Evolutionary conservation across 2,797 vertebrate species (phyloP).

Genomic region (Squalus acanthias): DNA sequence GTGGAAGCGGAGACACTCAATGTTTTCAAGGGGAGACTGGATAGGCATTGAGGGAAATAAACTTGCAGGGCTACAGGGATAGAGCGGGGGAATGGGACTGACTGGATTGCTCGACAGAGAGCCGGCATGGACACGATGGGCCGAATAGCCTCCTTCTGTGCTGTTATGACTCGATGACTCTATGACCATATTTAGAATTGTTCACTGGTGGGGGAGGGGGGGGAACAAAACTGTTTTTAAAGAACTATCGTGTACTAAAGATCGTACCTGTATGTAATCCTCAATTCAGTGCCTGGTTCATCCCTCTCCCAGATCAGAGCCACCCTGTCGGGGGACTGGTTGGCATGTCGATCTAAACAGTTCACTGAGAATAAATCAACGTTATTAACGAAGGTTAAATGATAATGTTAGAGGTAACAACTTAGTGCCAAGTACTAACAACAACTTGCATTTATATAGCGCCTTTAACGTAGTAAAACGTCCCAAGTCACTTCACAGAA

Average conservation of each 20-base stretch:
- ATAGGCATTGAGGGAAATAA: no score
- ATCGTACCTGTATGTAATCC: slow-evolving; percentile 80
- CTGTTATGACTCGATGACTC: no score
- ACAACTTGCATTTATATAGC: neutral
- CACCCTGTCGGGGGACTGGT: slow-evolving; percentile 68
- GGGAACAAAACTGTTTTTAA: neutral
- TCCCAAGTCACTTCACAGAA: neutral
- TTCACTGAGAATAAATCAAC: slow-evolving; percentile 70
- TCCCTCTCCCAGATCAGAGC: slow-evolving; percentile 94
- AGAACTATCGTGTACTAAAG: neutral
- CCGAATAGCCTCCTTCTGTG: no score
- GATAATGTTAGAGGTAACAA: neutral
- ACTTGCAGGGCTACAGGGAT: no score
- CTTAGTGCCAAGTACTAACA: neutral
- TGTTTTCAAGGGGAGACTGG: no score
- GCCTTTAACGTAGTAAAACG: neutral
- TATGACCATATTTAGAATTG: neutral
- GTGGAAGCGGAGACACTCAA: no score
- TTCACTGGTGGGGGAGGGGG: neutral
- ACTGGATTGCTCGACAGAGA: no score
- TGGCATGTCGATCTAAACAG: slow-evolving; percentile 84
- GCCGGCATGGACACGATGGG: no score
- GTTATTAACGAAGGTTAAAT: neutral
- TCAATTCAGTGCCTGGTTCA: slow-evolving; percentile 79
- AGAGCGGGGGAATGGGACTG: no score